A percentile compares a stretch with the other conserved stretches of the same genome.
These are phyloP conservation scores for Temnothorax ravouxi DNA, from an alignment of 2,888 invertebrate species.

Conservation along the genomic window DNA sequence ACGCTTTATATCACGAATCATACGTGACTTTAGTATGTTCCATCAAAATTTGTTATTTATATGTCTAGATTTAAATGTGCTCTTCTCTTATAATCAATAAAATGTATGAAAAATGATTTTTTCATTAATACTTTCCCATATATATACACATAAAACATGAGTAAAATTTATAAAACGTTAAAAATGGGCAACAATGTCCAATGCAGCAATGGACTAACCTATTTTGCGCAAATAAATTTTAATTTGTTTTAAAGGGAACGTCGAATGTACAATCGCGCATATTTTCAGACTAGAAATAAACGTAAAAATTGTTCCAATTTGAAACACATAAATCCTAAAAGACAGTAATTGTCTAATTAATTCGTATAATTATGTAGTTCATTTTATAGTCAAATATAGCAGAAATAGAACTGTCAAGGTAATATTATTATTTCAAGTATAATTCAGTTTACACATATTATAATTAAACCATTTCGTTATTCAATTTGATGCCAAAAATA, in stretches of 20 bases:
- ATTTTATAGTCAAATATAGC: not conserved
- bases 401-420: not conserved
- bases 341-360: not conserved
- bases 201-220: not conserved
- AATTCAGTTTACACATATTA: not conserved
- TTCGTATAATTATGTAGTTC: not conserved
- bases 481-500: not conserved
- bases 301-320: conserved; percentile 9
- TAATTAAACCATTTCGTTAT: not conserved
- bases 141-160: conserved; percentile 1
- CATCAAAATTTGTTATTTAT: not conserved
- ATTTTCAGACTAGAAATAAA: conserved; percentile 17
- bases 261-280: not conserved
- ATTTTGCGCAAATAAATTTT: not conserved
- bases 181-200: conserved; percentile 12
- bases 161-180: conserved; percentile 8
- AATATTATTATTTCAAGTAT: not conserved
- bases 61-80: not conserved
- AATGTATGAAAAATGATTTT: conserved; percentile 12
- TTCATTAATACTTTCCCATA: not conserved
- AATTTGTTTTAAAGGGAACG: not conserved
- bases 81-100: conserved; percentile 25
- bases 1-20: not conserved
- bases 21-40: not conserved
- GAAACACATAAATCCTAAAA: not conserved